Conservation (phyloP, 2,797 vertebrate genomes). For the Geotrypetes seraphini region DNA sequence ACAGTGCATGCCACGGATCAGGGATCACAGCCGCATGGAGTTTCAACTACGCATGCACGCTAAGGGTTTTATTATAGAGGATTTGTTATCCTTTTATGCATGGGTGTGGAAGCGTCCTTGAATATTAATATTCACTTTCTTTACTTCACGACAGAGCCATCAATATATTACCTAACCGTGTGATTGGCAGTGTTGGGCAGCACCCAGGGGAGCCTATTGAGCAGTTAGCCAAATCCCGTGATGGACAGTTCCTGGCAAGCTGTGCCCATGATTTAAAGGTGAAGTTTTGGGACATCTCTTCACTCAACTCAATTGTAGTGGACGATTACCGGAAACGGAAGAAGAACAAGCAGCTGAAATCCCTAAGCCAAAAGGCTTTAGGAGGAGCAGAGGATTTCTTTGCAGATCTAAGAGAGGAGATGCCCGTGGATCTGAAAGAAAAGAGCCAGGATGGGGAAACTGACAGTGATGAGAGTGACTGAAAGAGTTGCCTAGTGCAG, state of each 20-base stretch:
- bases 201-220: conserved; percentile 82
- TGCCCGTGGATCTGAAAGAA: conserved; percentile 19
- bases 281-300: conserved; percentile 86
- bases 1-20: too few species aligned
- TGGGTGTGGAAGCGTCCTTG: too few species aligned
- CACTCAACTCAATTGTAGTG: conserved; percentile 50
- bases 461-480: conserved; percentile 20
- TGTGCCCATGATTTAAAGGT: conserved; percentile 83
- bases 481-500: too few species aligned
- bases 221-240: conserved; percentile 61
- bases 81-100: too few species aligned
- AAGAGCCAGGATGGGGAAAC: conserved; percentile 16
- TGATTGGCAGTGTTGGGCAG: conserved; percentile 84
- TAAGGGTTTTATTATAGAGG: too few species aligned
- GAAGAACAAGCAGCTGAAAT: conserved; percentile 63
- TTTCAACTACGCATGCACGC: too few species aligned
- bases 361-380: conserved; percentile 73
- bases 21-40: too few species aligned
- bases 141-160: conserved; percentile 61
- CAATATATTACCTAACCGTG: conserved; percentile 80
- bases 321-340: conserved; percentile 76
- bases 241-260: conserved; percentile 69
- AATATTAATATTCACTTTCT: too few species aligned
- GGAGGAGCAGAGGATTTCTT: conserved; percentile 79
- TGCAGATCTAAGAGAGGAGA: conserved; percentile 64